Percentiles rank a stretch among this genome's conserved stretches.
phyloP scores from a whole-genome alignment of 2,113 vertebrate species.

The Herpetotheres cachinnans region DNA sequence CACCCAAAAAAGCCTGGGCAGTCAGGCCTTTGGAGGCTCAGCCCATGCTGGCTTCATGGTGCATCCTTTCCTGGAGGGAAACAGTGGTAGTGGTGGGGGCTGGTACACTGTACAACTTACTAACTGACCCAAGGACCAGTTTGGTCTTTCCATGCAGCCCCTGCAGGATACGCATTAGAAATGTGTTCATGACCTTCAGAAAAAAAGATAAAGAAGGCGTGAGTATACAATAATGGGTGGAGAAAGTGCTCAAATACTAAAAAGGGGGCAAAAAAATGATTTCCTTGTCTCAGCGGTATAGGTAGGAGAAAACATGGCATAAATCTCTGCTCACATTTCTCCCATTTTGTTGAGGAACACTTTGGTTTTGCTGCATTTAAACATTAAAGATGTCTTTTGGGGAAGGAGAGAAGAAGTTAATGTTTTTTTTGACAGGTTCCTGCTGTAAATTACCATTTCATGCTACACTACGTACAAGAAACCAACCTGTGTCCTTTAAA shows the following conservation, averaged over 20 bases:
- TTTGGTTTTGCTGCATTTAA: neutral
- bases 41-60: neutral
- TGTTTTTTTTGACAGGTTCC: slow-evolving; percentile 48
- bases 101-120: neutral
- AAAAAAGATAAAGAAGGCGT: fast-evolving
- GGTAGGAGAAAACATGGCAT: neutral
- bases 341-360: neutral
- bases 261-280: neutral
- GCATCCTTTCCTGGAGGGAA: neutral
- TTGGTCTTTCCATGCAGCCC: neutral
- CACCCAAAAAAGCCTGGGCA: neutral
- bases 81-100: fast-evolving
- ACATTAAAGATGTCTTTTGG: neutral
- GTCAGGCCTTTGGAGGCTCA: neutral
- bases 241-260: neutral
- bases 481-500: slow-evolving; percentile 79
- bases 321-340: neutral
- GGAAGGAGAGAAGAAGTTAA: neutral
- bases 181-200: neutral
- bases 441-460: slow-evolving; percentile 83
- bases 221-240: neutral
- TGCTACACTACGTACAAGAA: slow-evolving; percentile 79
- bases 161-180: neutral
- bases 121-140: neutral
- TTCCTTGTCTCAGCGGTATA: neutral